Evolutionary conservation across 2,888 invertebrate genomes (phyloP), one percentile per base, ranked within the genome.

Genomic region (Endomychus coccineus): DNA sequence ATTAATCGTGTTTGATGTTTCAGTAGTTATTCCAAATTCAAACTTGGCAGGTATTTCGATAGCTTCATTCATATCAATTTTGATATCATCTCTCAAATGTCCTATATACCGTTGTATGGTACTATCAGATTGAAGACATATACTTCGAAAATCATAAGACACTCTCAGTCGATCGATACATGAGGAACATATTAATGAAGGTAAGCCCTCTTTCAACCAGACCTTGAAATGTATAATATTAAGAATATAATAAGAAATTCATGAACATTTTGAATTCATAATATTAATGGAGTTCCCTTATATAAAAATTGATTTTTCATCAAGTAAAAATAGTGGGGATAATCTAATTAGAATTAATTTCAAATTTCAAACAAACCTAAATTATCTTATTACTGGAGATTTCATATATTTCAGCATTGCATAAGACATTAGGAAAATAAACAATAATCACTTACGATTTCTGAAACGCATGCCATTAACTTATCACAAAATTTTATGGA

Each of bases 401-500:
- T n/a, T n/a, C n/a, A n/a, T n/a, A n/a, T n/a, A n/a, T n/a, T n/a
- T n/a, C n/a, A n/a, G n/a, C n/a, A n/a, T n/a, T n/a, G n/a, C n/a
- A 11, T n/a, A n/a, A n/a, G 12, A 27, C n/a, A n/a, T 9, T 11
- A 25, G 10, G 6, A 19, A 7, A 19, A 19, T 7, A 7, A 19
- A 6, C 3, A 24, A 34, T 12, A 5, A 23, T 11, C n/a, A 57
- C 59, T 55, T 55, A 64, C 64, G 39, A 64, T 54, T 56, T 62
- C 62, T 12, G 62, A 53, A 23, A 64, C 55, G 47, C 64, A 64
- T 29, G 59, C 54, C 25, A 51, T 41, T 13, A 64, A 48, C 49
- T 64, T 64, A 42, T 60, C 61, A 43, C 54, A 55, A 40, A 59
- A 58, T 44, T 60, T 62, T 28, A 64, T 52, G 6, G 59, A 52